These are phyloP conservation scores for Meriones unguiculatus DNA, from an alignment of 2,113 vertebrate species.

Conservation along the genomic window DNA sequence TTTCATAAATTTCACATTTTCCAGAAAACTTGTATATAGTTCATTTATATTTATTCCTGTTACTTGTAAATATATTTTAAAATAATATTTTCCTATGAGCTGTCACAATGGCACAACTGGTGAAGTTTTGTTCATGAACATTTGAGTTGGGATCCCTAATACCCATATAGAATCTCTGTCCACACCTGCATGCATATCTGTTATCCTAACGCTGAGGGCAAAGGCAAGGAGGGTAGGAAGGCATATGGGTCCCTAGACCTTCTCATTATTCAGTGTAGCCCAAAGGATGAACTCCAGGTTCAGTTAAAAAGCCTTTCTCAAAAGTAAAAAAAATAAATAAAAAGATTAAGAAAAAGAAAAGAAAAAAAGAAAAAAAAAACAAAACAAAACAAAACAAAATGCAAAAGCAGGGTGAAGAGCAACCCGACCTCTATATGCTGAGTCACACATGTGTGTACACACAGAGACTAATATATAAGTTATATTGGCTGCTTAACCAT, in stretches of 20 bases:
- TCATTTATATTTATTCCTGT: constrained; percentile 14
- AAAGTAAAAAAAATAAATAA: background rate
- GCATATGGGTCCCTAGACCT: background rate
- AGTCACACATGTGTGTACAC: background rate
- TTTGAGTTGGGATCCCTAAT: background rate
- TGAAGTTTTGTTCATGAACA: background rate
- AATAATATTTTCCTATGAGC: background rate
- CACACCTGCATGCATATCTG: background rate
- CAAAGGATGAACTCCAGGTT: background rate
- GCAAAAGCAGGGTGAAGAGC: background rate
- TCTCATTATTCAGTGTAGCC: too few relatives aligned
- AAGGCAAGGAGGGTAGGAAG: background rate
- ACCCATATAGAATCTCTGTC: background rate
- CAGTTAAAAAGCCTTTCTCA: background rate
- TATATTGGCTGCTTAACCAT: background rate
- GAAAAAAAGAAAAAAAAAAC: too few relatives aligned
- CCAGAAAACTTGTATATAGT: background rate
- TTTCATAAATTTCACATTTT: constrained; percentile 13
- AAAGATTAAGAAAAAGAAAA: too few relatives aligned
- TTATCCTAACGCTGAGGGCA: background rate
- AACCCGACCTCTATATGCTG: background rate
- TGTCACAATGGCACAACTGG: background rate
- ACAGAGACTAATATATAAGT: background rate
- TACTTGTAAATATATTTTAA: background rate
- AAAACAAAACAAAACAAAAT: too few relatives aligned